These are phyloP conservation scores for Drosophila engyochracea DNA, from an alignment of 2,888 invertebrate species.

Conservation along the genomic window DNA sequence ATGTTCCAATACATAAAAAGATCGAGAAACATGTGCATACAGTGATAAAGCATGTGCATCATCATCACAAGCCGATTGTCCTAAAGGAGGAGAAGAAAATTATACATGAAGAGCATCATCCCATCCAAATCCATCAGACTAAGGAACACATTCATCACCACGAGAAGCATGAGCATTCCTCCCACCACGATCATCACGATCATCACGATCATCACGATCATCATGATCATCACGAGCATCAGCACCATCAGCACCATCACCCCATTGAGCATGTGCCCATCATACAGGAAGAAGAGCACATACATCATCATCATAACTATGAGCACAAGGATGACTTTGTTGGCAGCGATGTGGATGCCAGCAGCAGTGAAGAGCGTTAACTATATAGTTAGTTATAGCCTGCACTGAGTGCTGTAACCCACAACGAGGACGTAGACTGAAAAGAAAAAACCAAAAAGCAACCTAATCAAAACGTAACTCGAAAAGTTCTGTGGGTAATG, in stretches of 20 bases:
- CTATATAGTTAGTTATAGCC: slow-evolving; percentile 11
- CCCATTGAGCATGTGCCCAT: slow-evolving; percentile 51
- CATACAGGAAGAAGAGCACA: slow-evolving; percentile 72
- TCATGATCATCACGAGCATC: slow-evolving; percentile 61
- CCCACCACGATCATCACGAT: slow-evolving; percentile 41
- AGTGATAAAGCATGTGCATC: slow-evolving; percentile 84
- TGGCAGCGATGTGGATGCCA: slow-evolving; percentile 39
- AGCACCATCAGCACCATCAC: slow-evolving; percentile 69
- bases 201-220: slow-evolving; percentile 58
- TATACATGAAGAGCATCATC: slow-evolving; percentile 84
- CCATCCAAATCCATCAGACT: slow-evolving; percentile 78
- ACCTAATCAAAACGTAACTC: slow-evolving; percentile 15
- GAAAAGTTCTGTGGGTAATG: slow-evolving; percentile 30
- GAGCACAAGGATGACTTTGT: slow-evolving; percentile 72
- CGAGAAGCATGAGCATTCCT: slow-evolving; percentile 68
- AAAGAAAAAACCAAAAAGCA: slow-evolving; percentile 17
- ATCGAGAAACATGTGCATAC: slow-evolving; percentile 85
- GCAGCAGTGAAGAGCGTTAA: slow-evolving; percentile 71
- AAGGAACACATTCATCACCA: slow-evolving; percentile 84
- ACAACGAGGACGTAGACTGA: slow-evolving; percentile 58
- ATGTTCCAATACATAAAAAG: slow-evolving; percentile 84
- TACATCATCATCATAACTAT: slow-evolving; percentile 78
- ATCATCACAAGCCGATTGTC: slow-evolving; percentile 85
- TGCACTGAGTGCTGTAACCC: slow-evolving; percentile 30
- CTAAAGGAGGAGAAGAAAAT: slow-evolving; percentile 85